Percentiles rank a stretch among this genome's conserved stretches.
Evolutionary conservation across 2,797 vertebrate species (phyloP).

Genomic region (Hippopotamyrus pictus): DNA sequence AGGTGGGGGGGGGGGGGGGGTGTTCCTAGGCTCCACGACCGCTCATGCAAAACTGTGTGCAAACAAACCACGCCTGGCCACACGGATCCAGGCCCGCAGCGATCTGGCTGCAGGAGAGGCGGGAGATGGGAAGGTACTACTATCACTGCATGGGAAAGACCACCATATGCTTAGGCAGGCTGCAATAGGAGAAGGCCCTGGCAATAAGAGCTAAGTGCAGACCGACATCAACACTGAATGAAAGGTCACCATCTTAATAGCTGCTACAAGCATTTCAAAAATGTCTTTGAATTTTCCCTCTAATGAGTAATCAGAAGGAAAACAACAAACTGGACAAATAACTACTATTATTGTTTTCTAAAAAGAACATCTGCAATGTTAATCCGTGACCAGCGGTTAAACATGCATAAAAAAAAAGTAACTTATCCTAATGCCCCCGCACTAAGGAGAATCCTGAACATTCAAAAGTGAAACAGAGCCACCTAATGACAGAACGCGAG

Average conservation of each 20-base stretch:
- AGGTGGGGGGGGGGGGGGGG: too few relatives aligned
- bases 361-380: background rate
- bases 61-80: background rate
- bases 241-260: background rate
- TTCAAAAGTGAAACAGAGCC: constrained; percentile 16
- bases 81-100: background rate
- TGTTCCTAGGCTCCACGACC: background rate
- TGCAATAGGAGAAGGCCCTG: background rate
- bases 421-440: background rate
- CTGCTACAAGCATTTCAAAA: background rate
- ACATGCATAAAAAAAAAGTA: background rate
- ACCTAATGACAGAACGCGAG: constrained; percentile 32
- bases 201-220: background rate
- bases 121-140: background rate
- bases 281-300: background rate
- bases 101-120: background rate
- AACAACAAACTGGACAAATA: background rate
- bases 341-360: background rate
- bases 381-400: background rate
- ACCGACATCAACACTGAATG: background rate
- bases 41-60: background rate
- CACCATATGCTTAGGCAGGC: background rate
- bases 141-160: background rate
- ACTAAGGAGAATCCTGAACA: background rate
- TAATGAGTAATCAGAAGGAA: background rate